phyloP scores from a whole-genome alignment of 2,888 invertebrate genomes.

The Willowsia nigromaculata region DNA sequence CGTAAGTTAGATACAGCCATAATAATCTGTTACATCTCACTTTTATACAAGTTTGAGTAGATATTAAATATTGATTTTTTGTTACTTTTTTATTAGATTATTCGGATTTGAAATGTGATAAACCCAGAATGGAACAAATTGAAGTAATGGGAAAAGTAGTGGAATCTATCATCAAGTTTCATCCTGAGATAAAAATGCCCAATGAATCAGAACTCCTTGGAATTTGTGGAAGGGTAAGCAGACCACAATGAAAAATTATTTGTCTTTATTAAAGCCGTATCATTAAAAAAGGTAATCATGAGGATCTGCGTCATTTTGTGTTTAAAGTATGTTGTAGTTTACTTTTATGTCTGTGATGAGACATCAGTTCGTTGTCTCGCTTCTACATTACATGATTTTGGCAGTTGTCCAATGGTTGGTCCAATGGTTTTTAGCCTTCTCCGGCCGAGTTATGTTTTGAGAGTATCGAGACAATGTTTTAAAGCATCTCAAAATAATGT shows the following conservation, averaged over 20 bases:
- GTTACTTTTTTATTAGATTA: slow-evolving; percentile 92
- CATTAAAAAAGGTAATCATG: neutral
- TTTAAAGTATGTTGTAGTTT: neutral
- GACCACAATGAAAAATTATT: neutral
- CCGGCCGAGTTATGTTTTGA: neutral
- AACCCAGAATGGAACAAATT: slow-evolving; percentile 89
- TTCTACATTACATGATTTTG: neutral
- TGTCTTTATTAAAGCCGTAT: neutral
- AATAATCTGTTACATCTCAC: too few relatives aligned
- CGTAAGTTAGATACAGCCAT: slow-evolving; percentile 84
- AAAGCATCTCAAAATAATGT: neutral
- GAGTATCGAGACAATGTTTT: neutral
- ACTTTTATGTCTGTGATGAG: neutral
- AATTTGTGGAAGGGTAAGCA: slow-evolving; percentile 90
- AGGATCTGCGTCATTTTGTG: neutral
- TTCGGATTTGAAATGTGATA: slow-evolving; percentile 88
- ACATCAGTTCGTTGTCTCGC: neutral
- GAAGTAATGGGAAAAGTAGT: slow-evolving; percentile 87
- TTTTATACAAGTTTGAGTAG: slow-evolving; percentile 23
- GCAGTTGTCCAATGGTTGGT: neutral
- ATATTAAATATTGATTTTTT: too few relatives aligned
- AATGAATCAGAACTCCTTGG: slow-evolving; percentile 89
- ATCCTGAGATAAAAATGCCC: slow-evolving; percentile 87
- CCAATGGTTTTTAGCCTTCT: neutral
- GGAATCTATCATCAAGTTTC: slow-evolving; percentile 83